phyloP scores from a whole-genome alignment of 1,140 invertebrate genomes.

The Drosophila tani region DNA sequence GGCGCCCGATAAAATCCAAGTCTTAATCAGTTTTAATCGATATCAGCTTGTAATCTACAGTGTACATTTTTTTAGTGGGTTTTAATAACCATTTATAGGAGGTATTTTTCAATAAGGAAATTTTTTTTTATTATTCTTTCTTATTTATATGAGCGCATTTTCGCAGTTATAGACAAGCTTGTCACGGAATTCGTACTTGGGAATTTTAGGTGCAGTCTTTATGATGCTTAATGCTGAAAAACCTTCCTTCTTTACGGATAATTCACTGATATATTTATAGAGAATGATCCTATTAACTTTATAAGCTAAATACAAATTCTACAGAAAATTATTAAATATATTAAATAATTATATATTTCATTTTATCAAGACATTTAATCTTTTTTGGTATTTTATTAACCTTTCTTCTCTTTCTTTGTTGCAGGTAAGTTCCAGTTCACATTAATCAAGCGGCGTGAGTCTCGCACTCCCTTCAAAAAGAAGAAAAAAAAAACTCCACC shows the following conservation, averaged over 20 bases:
- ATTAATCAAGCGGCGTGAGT: slow-evolving; percentile 72
- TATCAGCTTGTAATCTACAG: background rate
- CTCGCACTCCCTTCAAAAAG: background rate
- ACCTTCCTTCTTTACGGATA: too few species aligned
- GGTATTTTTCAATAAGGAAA: too few species aligned
- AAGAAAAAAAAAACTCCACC: slow-evolving; percentile 3
- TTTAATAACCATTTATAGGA: background rate
- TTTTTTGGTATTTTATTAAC: slow-evolving; percentile 27
- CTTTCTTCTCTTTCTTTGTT: slow-evolving; percentile 36
- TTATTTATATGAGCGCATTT: too few species aligned
- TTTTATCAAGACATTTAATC: background rate
- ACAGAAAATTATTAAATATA: too few species aligned
- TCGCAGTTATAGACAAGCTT: too few species aligned
- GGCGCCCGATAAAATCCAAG: background rate
- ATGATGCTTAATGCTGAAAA: too few species aligned
- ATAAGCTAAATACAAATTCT: too few species aligned
- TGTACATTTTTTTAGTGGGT: background rate
- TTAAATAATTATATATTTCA: background rate
- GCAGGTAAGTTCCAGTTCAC: slow-evolving; percentile 63
- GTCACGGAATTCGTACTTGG: too few species aligned
- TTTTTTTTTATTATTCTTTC: too few species aligned
- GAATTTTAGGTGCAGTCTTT: background rate
- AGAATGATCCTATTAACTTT: too few species aligned
- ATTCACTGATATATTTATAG: too few species aligned
- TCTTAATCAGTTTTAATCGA: slow-evolving; percentile 2